Conservation (phyloP, 2,797 vertebrate genomes). For the Hyperoplus immaculatus region DNA sequence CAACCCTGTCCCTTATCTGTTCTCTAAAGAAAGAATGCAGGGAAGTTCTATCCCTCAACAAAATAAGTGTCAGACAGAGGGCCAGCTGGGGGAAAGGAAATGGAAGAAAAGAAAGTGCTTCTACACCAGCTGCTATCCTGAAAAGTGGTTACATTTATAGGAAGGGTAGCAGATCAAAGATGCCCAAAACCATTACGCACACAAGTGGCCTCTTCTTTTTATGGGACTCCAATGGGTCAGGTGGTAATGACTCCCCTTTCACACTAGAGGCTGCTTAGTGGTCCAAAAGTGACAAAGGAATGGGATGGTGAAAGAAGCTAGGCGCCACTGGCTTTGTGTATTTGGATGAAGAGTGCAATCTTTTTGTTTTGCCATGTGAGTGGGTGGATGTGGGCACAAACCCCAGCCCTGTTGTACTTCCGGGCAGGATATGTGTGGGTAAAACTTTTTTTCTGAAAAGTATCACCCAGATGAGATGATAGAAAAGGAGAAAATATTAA, state of each 20-base stretch:
- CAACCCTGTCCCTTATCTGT: slow-evolving; percentile 56
- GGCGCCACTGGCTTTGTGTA: slow-evolving; percentile 36
- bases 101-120: slow-evolving; percentile 74
- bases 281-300: slow-evolving; percentile 62
- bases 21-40: slow-evolving; percentile 64
- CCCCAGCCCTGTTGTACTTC: background rate
- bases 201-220: slow-evolving; percentile 68
- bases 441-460: background rate
- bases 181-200: slow-evolving; percentile 64
- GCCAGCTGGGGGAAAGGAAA: slow-evolving; percentile 77
- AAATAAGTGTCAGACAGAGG: slow-evolving; percentile 73
- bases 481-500: background rate
- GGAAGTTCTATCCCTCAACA: slow-evolving; percentile 55
- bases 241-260: slow-evolving; percentile 71
- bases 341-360: slow-evolving; percentile 33
- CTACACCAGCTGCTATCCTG: slow-evolving; percentile 76
- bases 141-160: slow-evolving; percentile 77
- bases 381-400: slow-evolving; percentile 37
- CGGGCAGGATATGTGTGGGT: slow-evolving; percentile 15
- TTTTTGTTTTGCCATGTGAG: slow-evolving; percentile 36
- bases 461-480: background rate
- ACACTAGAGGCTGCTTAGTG: slow-evolving; percentile 68
- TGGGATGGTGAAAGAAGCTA: slow-evolving; percentile 66
- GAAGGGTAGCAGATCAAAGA: slow-evolving; percentile 71
- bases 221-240: slow-evolving; percentile 67